These are phyloP conservation scores for Drosophila percnosoma DNA, from an alignment of 2,888 invertebrate species.

Conservation along the genomic window DNA sequence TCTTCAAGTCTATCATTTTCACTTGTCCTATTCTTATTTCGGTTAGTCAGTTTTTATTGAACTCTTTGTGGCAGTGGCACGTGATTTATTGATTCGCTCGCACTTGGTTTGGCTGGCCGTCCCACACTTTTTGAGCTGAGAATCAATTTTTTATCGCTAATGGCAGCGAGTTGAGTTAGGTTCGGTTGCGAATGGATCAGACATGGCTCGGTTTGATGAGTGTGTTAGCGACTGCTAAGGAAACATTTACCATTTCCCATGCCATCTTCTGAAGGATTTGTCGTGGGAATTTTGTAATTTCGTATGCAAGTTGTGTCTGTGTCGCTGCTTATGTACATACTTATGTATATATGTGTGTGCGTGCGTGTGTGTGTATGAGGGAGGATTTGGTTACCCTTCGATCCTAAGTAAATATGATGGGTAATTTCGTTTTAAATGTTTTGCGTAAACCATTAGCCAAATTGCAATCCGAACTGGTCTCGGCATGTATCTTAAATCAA, in stretches of 20 bases:
- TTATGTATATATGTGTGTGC: background rate
- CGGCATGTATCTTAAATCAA: conserved; percentile 56
- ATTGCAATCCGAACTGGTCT: conserved; percentile 63
- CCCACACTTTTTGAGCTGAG: conserved; percentile 22
- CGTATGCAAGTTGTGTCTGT: conserved; percentile 73
- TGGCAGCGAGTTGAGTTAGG: conserved; percentile 68
- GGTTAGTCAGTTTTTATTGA: conserved; percentile 48
- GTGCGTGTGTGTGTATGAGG: conserved; percentile 6
- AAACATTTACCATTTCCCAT: conserved; percentile 56
- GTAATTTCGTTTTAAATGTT: conserved; percentile 76
- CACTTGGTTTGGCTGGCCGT: conserved; percentile 23
- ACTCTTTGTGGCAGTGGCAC: conserved; percentile 58
- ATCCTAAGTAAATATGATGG: conserved; percentile 76
- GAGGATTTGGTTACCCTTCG: conserved; percentile 38
- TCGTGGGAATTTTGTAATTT: conserved; percentile 76
- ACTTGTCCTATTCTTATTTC: conserved; percentile 15
- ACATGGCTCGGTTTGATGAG: conserved; percentile 54
- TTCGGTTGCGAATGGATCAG: conserved; percentile 45
- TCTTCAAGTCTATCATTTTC: background rate
- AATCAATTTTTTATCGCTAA: conserved; percentile 72
- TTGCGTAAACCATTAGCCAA: conserved; percentile 74
- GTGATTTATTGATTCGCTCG: conserved; percentile 75
- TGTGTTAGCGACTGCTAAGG: conserved; percentile 66
- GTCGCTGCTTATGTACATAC: background rate
- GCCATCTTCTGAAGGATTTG: conserved; percentile 67